Conservation (phyloP, 2,888 invertebrate genomes). For the Ectemnius cavifrons region DNA sequence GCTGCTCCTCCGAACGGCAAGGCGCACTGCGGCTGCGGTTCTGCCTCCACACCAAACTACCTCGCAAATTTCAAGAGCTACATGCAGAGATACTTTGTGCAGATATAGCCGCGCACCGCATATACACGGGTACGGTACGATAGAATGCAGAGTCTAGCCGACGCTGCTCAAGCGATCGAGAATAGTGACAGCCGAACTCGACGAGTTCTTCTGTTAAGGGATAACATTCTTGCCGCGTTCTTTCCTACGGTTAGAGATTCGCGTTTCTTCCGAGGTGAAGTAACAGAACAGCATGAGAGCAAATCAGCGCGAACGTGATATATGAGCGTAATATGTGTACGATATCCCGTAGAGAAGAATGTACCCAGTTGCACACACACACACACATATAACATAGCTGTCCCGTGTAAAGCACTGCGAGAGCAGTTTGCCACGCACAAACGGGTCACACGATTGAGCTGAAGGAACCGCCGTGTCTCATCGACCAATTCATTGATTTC, state of each 20-base stretch:
- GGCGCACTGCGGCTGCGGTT: conserved; percentile 40
- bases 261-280: conserved; percentile 3
- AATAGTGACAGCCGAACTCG: too few species aligned
- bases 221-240: conserved; percentile 6
- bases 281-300: not conserved
- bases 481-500: conserved; percentile 4
- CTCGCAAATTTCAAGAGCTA: conserved; percentile 67
- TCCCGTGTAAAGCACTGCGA: conserved; percentile 4
- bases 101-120: conserved; percentile 58
- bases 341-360: not conserved
- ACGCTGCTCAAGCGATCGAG: conserved; percentile 8
- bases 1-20: too few species aligned
- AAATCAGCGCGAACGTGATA: conserved; percentile 8
- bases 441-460: too few species aligned
- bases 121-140: conserved; percentile 45
- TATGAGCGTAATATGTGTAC: not conserved
- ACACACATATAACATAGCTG: not conserved
- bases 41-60: conserved; percentile 66
- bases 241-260: not conserved
- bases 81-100: conserved; percentile 44
- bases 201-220: not conserved
- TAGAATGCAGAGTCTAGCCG: conserved; percentile 45
- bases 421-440: not conserved
- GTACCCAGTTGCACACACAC: not conserved
- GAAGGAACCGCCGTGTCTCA: not conserved